Percentiles rank a stretch among this genome's conserved stretches.
Evolutionary conservation across 2,113 vertebrate genomes (phyloP).

Genomic region (Natator depressus): DNA sequence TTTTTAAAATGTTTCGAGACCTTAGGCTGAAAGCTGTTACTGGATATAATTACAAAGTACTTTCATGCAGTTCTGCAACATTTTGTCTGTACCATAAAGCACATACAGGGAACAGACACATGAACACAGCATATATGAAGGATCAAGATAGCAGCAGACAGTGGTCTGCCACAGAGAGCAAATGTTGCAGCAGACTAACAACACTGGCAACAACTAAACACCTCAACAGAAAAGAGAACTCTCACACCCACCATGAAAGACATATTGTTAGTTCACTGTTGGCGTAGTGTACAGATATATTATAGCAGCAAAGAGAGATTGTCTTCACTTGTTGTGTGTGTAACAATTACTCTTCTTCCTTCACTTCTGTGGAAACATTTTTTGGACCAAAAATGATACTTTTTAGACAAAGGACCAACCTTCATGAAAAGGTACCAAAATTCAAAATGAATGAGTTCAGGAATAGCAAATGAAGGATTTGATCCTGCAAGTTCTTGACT

Average conservation of each 20-base stretch:
- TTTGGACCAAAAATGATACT: neutral
- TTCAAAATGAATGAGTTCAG: neutral
- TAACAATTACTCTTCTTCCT: neutral
- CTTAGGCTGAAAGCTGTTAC: neutral
- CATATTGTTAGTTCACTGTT: neutral
- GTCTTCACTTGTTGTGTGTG: neutral
- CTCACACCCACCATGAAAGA: neutral
- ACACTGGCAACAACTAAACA: neutral
- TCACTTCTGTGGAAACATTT: neutral
- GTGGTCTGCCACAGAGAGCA: neutral
- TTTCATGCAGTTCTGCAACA: neutral
- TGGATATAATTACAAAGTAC: neutral
- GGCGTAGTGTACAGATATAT: too few species aligned
- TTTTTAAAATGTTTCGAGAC: neutral
- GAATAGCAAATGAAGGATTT: neutral
- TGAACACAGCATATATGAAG: neutral
- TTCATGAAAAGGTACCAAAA: neutral
- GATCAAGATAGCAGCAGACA: neutral
- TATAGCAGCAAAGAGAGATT: too few species aligned
- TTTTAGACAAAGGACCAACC: neutral
- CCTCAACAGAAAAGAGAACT: neutral
- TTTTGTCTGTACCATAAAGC: neutral
- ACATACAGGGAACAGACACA: accelerated
- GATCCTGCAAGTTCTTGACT: neutral
- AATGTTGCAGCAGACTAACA: neutral